phyloP scores from a whole-genome alignment of 2,113 vertebrate genomes.

The Brachionichthys hirsutus region DNA sequence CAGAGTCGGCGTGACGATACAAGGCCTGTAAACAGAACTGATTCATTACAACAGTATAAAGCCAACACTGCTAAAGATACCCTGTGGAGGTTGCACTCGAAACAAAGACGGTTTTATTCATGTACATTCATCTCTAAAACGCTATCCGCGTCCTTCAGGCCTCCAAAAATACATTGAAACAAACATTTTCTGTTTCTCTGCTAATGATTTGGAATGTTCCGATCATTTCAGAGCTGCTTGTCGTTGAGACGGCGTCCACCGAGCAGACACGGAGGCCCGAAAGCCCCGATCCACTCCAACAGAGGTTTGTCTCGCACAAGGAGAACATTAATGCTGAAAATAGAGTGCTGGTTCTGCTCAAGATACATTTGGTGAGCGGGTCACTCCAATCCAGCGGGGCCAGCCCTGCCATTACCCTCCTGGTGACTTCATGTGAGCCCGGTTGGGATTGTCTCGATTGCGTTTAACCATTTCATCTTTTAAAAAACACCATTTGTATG shows the following conservation, averaged over 20 bases:
- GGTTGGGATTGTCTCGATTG: constrained; percentile 5
- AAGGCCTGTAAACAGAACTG: constrained; percentile 20
- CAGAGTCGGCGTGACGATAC: neutral
- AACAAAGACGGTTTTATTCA: constrained; percentile 21
- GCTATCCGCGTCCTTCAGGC: neutral
- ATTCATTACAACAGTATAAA: constrained; percentile 28
- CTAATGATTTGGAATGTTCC: neutral
- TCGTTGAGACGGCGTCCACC: neutral
- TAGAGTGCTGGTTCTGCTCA: constrained; percentile 23
- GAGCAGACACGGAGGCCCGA: neutral
- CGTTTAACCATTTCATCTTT: constrained; percentile 25
- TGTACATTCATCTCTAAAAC: neutral
- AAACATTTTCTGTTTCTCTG: neutral
- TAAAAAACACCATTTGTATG: neutral
- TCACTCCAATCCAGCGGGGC: constrained; percentile 53
- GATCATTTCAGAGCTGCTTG: neutral
- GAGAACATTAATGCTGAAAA: constrained; percentile 28
- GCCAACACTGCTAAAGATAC: too few relatives aligned
- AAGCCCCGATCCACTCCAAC: constrained; percentile 6
- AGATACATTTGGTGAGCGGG: constrained; percentile 33
- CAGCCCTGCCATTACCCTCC: constrained; percentile 54
- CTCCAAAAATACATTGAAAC: neutral
- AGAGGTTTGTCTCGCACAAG: constrained; percentile 9
- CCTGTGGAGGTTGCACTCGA: constrained; percentile 8
- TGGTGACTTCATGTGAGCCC: constrained; percentile 39